Conservation (phyloP, 64 coral and sea anemone species). For the Actinia equina region DNA sequence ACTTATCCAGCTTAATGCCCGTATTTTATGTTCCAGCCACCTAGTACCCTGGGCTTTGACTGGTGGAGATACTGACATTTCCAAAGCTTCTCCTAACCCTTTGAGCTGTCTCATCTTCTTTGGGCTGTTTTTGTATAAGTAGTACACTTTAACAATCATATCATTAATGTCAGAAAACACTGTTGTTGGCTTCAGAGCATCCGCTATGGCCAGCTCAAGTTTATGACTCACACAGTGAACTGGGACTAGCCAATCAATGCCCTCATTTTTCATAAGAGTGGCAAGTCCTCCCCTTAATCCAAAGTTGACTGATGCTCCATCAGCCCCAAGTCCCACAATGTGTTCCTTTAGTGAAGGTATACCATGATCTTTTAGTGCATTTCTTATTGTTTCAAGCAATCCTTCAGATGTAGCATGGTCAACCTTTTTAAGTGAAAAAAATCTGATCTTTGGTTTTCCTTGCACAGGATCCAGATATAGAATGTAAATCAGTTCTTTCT, state of each 20-base stretch:
- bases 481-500: conserved; percentile 56
- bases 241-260: conserved; percentile 59
- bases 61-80: conserved; percentile 44
- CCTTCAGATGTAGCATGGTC: conserved; percentile 51
- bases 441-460: conserved; percentile 47
- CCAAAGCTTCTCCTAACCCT: conserved; percentile 48
- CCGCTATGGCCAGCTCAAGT: conserved; percentile 21
- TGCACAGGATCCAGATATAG: conserved; percentile 56
- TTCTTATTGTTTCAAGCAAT: conserved; percentile 28
- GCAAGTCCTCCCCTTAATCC: conserved; percentile 44
- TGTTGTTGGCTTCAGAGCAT: conserved; percentile 44
- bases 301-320: conserved; percentile 52
- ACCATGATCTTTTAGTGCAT: conserved; percentile 48
- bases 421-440: conserved; percentile 55
- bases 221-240: conserved; percentile 64
- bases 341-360: conserved; percentile 40
- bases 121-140: conserved; percentile 53
- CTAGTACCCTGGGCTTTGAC: conserved; percentile 32
- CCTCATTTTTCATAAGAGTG: conserved; percentile 45
- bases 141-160: conserved; percentile 37
- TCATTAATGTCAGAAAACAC: conserved; percentile 38
- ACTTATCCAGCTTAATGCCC: conserved; percentile 60
- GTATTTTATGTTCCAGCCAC: conserved; percentile 58
- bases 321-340: conserved; percentile 52
- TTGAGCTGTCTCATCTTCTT: background rate